Evolutionary conservation across 2,113 vertebrate genomes (phyloP).

Genomic region (Morphnarchus princeps): DNA sequence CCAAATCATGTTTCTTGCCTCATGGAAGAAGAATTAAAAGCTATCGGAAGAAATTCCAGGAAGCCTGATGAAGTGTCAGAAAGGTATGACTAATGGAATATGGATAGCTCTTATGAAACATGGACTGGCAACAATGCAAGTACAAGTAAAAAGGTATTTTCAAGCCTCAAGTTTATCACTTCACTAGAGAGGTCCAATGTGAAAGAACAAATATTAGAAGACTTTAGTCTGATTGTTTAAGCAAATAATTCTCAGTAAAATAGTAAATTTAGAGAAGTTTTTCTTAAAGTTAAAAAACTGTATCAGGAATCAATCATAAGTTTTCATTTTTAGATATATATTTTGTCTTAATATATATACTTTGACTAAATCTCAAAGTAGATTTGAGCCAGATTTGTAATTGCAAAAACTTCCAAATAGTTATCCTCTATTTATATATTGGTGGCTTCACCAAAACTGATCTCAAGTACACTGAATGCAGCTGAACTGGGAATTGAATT

Average conservation of each 20-base stretch:
- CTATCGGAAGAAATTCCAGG: not conserved
- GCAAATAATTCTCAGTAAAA: not conserved
- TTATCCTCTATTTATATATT: not conserved
- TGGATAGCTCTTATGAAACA: not conserved
- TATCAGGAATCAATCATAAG: not conserved
- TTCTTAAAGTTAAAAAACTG: not conserved
- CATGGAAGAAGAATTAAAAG: not conserved
- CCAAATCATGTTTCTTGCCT: not conserved
- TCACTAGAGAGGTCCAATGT: not conserved
- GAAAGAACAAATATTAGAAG: not conserved
- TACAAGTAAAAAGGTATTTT: not conserved
- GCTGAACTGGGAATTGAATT: not conserved
- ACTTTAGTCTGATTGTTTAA: not conserved
- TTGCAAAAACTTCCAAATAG: not conserved
- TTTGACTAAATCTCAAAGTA: not conserved
- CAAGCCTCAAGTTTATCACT: not conserved
- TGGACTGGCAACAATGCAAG: not conserved
- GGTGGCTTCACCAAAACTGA: not conserved
- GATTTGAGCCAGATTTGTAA: not conserved
- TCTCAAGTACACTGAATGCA: not conserved
- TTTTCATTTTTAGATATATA: not conserved
- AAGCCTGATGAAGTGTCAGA: not conserved
- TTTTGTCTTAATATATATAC: not conserved
- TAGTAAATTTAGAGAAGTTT: not conserved
- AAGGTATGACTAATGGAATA: not conserved